Base-by-base conservation (phyloP, 2,113 vertebrate species). In the Myiozetetes cayanensis region DNA sequence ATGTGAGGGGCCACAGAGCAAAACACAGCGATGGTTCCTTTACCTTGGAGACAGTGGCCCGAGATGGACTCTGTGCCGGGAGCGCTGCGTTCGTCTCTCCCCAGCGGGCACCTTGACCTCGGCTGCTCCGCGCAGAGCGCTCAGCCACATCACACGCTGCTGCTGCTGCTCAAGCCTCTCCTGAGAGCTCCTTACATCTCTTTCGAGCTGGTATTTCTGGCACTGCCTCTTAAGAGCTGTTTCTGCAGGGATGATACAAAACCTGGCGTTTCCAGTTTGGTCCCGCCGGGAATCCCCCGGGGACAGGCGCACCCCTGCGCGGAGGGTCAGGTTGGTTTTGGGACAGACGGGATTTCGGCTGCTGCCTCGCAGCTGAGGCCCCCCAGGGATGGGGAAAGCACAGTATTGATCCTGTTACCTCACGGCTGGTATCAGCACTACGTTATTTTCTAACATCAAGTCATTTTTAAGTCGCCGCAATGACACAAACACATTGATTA, bases 401-500 rank as follows among this genome's bases (percentile, higher is more conserved):
- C 76, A 0, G 25, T 43, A 78, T 67, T 43, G 90, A 92, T 95
- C 83, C 92, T 0, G 6, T 28, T 49, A 73, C 74, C 84, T 91
- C 70, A 17, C 83, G 35, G 85, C 85, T 83, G 87, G 30, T 55
- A 93, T 70, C 94, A 66, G 75, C 88, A 46, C 77, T 46, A 18
- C 50, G 7, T 53, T 72, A 71, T 94, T 93, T 88, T 30, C 86
- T 56, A 96, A 84, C 73, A 58, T 41, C 47, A 7, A 93, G 87
- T 94, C 73, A 58, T 74, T 81, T 81, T 56, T 17, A 81, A 86
- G 86, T 81, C 46, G 46, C 92, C 0, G 2, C 81, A 87, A 76
- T 43, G 93, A 96, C 88, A 95, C 73, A 85, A 94, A 94, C 77
- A 61, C 86, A 91, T 94, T 18, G 88, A 96, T 97, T 96, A 97